Conservation (phyloP, 1,140 invertebrate species). For the Drosophila orosa region DNA sequence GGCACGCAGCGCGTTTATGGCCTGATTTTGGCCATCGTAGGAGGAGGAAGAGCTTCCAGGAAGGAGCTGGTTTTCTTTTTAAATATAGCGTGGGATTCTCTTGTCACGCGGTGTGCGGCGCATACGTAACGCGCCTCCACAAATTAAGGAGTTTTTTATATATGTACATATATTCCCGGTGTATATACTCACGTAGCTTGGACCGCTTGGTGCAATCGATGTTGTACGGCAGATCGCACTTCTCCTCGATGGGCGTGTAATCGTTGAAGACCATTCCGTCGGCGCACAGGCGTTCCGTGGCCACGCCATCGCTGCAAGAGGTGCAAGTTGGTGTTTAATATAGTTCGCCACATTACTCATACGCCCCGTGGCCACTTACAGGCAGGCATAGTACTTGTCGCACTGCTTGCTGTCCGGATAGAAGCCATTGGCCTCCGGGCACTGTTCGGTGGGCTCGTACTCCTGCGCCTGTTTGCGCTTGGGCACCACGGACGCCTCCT, state of each 20-base stretch:
- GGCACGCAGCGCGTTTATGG: constrained; percentile 63
- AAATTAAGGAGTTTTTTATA: constrained; percentile 42
- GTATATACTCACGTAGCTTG: constrained; percentile 89
- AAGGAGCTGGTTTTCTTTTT: constrained; percentile 26
- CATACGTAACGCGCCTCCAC: constrained; percentile 50
- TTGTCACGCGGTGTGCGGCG: constrained; percentile 31
- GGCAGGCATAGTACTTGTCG: constrained; percentile 95
- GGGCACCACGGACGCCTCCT: constrained; percentile 50
- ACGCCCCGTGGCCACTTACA: constrained; percentile 81
- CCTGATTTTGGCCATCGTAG: constrained; percentile 49
- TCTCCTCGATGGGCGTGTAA: constrained; percentile 91
- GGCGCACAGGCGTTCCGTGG: constrained; percentile 92
- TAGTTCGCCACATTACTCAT: constrained; percentile 27
- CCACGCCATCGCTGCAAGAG: constrained; percentile 86
- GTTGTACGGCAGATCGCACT: constrained; percentile 94
- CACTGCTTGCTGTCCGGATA: constrained; percentile 94
- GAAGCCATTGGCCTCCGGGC: constrained; percentile 92
- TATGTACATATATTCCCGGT: neutral
- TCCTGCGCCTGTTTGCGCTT: constrained; percentile 60
- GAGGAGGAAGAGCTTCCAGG: neutral
- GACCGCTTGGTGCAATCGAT: constrained; percentile 92
- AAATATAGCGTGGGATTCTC: constrained; percentile 46
- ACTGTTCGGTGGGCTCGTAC: constrained; percentile 86
- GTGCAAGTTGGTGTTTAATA: constrained; percentile 4
- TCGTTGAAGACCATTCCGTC: constrained; percentile 97